phyloP scores from a whole-genome alignment of 2,888 invertebrate genomes.

The Epiblema foenella region DNA sequence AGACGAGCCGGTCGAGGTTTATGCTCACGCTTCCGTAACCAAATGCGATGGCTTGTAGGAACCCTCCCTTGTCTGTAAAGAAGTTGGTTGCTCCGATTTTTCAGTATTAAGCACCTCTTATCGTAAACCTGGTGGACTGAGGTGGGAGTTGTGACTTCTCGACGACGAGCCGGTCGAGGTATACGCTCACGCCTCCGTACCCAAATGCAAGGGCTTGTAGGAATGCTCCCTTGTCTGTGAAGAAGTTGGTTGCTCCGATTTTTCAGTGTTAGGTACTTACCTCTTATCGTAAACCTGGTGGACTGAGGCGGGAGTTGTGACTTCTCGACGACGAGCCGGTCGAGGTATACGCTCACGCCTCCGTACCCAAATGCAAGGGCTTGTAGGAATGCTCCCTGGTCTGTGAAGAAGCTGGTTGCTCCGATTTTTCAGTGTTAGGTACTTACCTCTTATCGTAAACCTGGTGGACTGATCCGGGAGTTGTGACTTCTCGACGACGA shows the following conservation, averaged over 20 bases:
- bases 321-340: too few relatives aligned
- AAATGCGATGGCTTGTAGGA: too few relatives aligned
- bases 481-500: constrained; percentile 71
- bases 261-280: too few relatives aligned
- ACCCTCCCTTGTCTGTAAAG: too few relatives aligned
- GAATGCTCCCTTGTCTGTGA: constrained; percentile 86
- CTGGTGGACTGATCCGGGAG: constrained; percentile 72
- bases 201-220: constrained; percentile 85
- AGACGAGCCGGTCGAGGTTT: too few relatives aligned
- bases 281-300: too few relatives aligned
- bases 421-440: background rate
- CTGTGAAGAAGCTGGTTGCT: too few relatives aligned
- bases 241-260: constrained; percentile 84
- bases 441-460: constrained; percentile 52
- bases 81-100: background rate
- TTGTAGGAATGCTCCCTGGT: too few relatives aligned
- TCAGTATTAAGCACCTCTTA: constrained; percentile 61
- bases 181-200: constrained; percentile 83
- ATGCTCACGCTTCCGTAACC: too few relatives aligned
- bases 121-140: constrained; percentile 66
- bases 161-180: constrained; percentile 76
- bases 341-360: too few relatives aligned
- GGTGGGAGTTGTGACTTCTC: constrained; percentile 72
- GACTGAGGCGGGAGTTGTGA: too few relatives aligned
- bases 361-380: too few relatives aligned